Percentiles rank a stretch among this genome's conserved stretches.
Conservation (phyloP, 2,888 invertebrate genomes). For the Oegoconia quadripuncta region DNA sequence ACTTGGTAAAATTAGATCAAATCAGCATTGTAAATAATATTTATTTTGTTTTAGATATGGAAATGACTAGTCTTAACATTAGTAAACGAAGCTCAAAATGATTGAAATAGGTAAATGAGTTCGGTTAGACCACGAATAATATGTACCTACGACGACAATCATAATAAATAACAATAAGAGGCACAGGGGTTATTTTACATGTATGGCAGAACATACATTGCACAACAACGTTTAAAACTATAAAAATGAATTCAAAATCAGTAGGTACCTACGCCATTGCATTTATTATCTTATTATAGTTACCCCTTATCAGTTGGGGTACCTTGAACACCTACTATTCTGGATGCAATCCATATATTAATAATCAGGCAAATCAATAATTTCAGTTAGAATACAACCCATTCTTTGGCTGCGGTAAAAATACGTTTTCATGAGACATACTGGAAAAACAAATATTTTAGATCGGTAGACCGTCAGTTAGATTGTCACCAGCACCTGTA, state of each 20-base stretch:
- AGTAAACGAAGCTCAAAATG: slow-evolving; percentile 16
- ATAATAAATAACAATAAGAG: slow-evolving; percentile 20
- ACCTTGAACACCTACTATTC: neutral
- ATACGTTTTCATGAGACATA: too few species aligned
- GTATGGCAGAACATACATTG: slow-evolving; percentile 26
- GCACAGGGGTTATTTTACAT: slow-evolving; percentile 34
- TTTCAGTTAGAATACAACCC: too few species aligned
- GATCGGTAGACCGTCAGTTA: slow-evolving; percentile 33
- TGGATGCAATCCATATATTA: too few species aligned
- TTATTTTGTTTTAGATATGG: slow-evolving; percentile 26
- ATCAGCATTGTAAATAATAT: slow-evolving; percentile 38
- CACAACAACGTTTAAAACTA: slow-evolving; percentile 29
- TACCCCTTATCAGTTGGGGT: slow-evolving; percentile 4
- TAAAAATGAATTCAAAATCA: slow-evolving; percentile 33
- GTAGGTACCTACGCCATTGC: slow-evolving; percentile 22
- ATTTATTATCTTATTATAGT: slow-evolving; percentile 10
- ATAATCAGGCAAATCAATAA: too few species aligned
- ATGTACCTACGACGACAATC: too few species aligned
- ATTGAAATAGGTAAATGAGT: slow-evolving; percentile 38
- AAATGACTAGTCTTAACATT: slow-evolving; percentile 36
- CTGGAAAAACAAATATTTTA: slow-evolving; percentile 14
- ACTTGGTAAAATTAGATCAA: slow-evolving; percentile 47
- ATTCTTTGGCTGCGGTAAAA: slow-evolving; percentile 44
- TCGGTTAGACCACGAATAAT: slow-evolving; percentile 24
- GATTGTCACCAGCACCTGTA: slow-evolving; percentile 57